These are phyloP conservation scores for Pasiphila rectangulata DNA, from an alignment of 2,888 invertebrate species.

Conservation along the genomic window DNA sequence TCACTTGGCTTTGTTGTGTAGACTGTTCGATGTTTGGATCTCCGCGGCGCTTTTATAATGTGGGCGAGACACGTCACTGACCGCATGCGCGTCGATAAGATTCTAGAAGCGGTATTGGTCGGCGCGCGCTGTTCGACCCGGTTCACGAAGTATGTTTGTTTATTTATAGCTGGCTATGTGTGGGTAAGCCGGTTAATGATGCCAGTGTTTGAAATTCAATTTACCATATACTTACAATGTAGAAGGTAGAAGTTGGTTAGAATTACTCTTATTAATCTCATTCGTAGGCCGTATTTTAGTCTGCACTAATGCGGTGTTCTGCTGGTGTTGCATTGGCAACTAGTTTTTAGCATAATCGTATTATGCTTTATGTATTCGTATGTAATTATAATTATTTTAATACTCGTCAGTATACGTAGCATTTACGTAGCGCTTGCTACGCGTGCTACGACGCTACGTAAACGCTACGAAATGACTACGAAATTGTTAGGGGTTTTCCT, in stretches of 20 bases:
- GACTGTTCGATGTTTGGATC: constrained; percentile 49
- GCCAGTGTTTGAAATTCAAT: constrained; percentile 30
- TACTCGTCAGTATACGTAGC: constrained; percentile 6
- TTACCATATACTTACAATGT: neutral
- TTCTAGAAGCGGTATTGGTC: constrained; percentile 69
- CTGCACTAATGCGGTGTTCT: too few species aligned
- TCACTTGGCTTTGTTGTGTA: constrained; percentile 54
- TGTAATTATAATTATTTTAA: too few species aligned
- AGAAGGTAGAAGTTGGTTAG: neutral
- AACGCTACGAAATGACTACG: constrained; percentile 8
- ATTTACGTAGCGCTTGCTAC: constrained; percentile 3
- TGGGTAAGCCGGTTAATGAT: constrained; percentile 55
- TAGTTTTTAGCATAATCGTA: too few species aligned
- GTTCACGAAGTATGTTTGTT: constrained; percentile 62
- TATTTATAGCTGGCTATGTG: constrained; percentile 58
- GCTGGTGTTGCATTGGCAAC: too few species aligned
- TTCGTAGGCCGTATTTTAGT: too few species aligned
- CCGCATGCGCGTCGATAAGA: constrained; percentile 77
- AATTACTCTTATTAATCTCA: neutral
- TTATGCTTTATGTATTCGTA: too few species aligned
- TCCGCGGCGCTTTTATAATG: constrained; percentile 58
- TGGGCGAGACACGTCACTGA: constrained; percentile 66
- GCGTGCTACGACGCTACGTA: neutral
- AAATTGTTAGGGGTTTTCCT: too few species aligned
- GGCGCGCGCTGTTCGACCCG: constrained; percentile 49